These are phyloP conservation scores for Pseudococcus jackbeardsleyi DNA, from an alignment of 2,888 invertebrate genomes.

Conservation along the genomic window DNA sequence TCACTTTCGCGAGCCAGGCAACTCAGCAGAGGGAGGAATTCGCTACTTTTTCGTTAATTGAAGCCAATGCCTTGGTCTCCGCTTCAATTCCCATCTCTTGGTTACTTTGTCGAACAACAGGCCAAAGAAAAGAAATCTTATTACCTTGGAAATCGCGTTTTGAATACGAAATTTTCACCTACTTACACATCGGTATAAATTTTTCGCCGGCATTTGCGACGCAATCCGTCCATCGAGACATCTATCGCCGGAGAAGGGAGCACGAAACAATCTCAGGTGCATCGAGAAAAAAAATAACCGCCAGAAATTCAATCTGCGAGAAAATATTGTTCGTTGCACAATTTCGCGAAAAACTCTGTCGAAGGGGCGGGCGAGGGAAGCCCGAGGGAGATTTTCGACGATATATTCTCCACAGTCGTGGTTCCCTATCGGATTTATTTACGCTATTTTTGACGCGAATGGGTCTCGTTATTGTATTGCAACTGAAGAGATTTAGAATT, in stretches of 20 bases:
- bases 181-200: not conserved
- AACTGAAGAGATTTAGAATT: not conserved
- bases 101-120: no score
- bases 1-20: not conserved
- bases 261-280: not conserved
- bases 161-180: not conserved
- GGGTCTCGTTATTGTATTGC: not conserved
- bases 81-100: no score
- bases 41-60: not conserved
- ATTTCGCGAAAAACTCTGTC: not conserved
- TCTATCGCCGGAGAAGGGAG: not conserved
- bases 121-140: not conserved
- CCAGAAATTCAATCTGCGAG: not conserved
- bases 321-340: not conserved
- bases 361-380: not conserved
- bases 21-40: not conserved
- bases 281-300: not conserved
- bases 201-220: not conserved
- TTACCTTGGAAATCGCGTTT: conserved; percentile 8
- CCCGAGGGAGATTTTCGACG: not conserved
- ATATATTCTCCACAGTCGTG: not conserved
- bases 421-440: conserved; percentile 5
- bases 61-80: not conserved
- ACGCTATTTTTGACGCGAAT: conserved; percentile 35
- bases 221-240: not conserved